A percentile compares a stretch with the other conserved stretches of the same genome.
Conservation (phyloP, 2,888 invertebrate species). For the Trileptium ribeirensis region DNA sequence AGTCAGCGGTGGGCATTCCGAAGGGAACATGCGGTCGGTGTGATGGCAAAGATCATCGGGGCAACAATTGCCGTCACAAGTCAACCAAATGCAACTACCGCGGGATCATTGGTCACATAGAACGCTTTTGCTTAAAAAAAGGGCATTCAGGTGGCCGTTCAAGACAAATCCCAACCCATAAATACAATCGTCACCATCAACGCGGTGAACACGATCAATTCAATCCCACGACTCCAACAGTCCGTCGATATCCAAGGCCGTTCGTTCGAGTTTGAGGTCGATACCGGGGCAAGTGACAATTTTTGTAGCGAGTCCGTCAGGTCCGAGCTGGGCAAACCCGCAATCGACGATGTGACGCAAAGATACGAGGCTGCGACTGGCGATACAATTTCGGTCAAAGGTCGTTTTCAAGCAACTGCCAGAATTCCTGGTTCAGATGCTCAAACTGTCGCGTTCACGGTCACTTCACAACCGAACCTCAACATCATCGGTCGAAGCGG, state of each 20-base stretch:
- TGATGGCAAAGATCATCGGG: neutral
- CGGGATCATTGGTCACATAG: neutral
- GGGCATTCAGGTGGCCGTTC: neutral
- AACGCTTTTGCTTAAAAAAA: neutral
- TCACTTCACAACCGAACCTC: neutral
- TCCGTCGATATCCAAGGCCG: conserved; percentile 14
- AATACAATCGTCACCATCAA: neutral
- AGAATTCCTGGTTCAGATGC: neutral
- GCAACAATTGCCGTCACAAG: neutral
- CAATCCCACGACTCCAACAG: conserved; percentile 19
- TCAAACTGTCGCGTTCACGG: neutral
- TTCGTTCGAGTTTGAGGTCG: conserved; percentile 23
- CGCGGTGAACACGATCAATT: neutral
- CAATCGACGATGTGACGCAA: neutral
- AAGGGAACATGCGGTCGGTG: neutral
- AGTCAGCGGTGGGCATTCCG: neutral
- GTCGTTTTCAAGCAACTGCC: neutral
- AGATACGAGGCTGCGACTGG: neutral
- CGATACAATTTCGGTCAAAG: neutral
- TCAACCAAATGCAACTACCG: neutral
- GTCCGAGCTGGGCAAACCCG: conserved; percentile 9
- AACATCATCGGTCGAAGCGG: neutral
- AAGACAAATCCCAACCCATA: neutral
- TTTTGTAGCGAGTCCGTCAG: neutral
- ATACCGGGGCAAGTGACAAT: conserved; percentile 19